phyloP scores from a whole-genome alignment of 2,113 vertebrate genomes.

The Hydrochoerus hydrochaeris region DNA sequence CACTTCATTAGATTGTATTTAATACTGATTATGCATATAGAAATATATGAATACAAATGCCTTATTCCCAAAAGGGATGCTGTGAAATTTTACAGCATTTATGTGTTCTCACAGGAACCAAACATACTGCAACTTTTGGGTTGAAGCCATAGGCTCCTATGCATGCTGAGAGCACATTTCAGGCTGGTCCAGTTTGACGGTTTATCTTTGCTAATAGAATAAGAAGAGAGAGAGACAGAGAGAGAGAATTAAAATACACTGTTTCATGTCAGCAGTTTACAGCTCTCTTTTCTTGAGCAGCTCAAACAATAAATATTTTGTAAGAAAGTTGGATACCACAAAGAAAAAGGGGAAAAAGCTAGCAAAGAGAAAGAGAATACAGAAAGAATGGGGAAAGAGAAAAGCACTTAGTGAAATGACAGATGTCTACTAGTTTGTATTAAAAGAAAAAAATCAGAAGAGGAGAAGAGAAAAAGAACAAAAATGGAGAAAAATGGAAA shows the following conservation, averaged over 20 bases:
- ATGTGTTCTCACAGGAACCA: conserved; percentile 2
- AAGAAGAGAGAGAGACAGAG: background rate
- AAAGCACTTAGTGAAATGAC: background rate
- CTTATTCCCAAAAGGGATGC: conserved; percentile 17
- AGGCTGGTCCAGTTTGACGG: conserved; percentile 57
- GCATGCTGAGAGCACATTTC: background rate
- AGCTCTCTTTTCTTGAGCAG: conserved; percentile 56
- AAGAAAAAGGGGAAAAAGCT: background rate
- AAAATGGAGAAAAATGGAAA: background rate
- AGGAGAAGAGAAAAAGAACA: background rate
- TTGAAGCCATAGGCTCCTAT: conserved; percentile 38
- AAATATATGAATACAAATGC: conserved; percentile 64
- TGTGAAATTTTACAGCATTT: conserved; percentile 29
- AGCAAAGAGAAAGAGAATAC: background rate
- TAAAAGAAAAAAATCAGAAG: background rate
- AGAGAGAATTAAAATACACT: background rate
- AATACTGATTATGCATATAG: conserved; percentile 58
- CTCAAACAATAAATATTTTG: conserved; percentile 63
- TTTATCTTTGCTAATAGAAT: conserved; percentile 59
- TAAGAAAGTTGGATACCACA: conserved; percentile 46
- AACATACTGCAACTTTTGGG: background rate
- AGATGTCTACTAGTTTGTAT: background rate
- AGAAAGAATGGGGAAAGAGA: background rate
- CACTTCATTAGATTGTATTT: conserved; percentile 77
- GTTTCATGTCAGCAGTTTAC: background rate